phyloP scores from a whole-genome alignment of 2,113 vertebrate species.

The Corythaeola cristata region DNA sequence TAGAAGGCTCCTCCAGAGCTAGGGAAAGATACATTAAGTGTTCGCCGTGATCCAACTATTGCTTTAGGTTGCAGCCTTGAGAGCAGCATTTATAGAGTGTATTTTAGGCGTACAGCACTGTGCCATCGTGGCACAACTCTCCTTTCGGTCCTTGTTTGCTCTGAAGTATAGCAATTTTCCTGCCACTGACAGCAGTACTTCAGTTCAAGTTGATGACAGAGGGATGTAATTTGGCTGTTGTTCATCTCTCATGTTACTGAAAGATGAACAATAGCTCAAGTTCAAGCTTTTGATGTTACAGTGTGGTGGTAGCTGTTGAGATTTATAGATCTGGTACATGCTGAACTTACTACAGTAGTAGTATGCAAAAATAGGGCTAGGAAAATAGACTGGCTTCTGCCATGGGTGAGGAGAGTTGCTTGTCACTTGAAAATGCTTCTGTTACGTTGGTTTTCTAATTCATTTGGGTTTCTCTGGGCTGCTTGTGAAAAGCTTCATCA shows the following conservation, averaged over 20 bases:
- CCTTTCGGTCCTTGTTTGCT: constrained; percentile 25
- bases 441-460: not conserved
- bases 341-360: constrained; percentile 1
- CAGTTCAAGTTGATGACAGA: constrained; percentile 38
- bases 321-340: not conserved
- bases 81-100: not conserved
- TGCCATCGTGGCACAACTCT: constrained; percentile 5
- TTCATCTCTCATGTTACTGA: constrained; percentile 22
- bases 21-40: not conserved
- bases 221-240: constrained; percentile 48
- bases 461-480: not conserved
- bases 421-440: constrained; percentile 4
- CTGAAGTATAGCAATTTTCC: constrained; percentile 57
- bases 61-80: not conserved
- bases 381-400: not conserved
- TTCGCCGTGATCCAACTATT: not conserved
- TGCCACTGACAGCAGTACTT: constrained; percentile 39
- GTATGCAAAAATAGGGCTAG: not conserved
- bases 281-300: constrained; percentile 6
- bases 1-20: not conserved
- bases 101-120: not conserved
- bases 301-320: constrained; percentile 1
- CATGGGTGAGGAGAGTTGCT: not conserved
- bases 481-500: not conserved
- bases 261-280: constrained; percentile 43